These are phyloP conservation scores for Drosophila sp. DNA, from an alignment of 1,140 invertebrate genomes.

Conservation along the genomic window DNA sequence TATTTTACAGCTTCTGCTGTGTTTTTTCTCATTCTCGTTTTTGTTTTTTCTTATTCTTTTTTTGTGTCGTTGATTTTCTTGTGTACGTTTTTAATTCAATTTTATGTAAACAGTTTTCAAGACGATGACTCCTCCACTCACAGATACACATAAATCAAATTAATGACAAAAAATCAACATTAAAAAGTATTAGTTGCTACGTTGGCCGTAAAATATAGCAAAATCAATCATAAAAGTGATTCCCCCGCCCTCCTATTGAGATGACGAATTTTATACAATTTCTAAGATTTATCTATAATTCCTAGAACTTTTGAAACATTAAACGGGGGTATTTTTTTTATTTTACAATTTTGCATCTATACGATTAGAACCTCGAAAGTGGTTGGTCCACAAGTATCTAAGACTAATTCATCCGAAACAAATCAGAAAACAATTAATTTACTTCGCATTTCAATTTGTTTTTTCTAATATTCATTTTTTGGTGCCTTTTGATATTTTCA, in stretches of 20 bases:
- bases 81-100: constrained; percentile 73
- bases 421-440: too few relatives aligned
- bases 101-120: constrained; percentile 76
- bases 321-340: too few relatives aligned
- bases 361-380: too few relatives aligned
- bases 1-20: constrained; percentile 75
- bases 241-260: background rate
- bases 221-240: constrained; percentile 10
- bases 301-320: background rate
- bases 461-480: too few relatives aligned
- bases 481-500: too few relatives aligned
- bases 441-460: too few relatives aligned
- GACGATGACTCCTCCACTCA: constrained; percentile 33
- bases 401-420: too few relatives aligned
- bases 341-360: too few relatives aligned
- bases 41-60: constrained; percentile 36
- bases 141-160: constrained; percentile 73
- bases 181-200: constrained; percentile 24
- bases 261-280: background rate
- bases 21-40: constrained; percentile 21
- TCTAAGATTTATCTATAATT: background rate
- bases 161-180: constrained; percentile 67
- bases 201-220: background rate
- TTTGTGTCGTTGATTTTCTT: constrained; percentile 36
- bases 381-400: too few relatives aligned